Conservation (phyloP, 2,888 invertebrate genomes). For the Chrysolina americana region DNA sequence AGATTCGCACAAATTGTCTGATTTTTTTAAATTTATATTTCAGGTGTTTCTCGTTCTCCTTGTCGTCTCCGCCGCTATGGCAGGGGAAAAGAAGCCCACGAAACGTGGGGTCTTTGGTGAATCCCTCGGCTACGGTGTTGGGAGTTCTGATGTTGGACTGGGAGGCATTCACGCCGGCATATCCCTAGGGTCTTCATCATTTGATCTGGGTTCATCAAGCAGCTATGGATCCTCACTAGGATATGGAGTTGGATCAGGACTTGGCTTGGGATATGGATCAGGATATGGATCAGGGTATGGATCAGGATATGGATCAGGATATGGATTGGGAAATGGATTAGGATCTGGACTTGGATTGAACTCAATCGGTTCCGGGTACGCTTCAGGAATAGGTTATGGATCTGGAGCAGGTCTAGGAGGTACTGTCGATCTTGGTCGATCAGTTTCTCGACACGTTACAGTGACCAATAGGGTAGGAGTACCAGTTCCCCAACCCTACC, state of each 20-base stretch:
- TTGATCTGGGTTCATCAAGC: background rate
- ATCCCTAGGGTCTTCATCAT: conserved; percentile 29
- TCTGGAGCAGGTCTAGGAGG: conserved; percentile 33
- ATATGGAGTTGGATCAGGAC: conserved; percentile 17
- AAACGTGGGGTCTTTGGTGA: conserved; percentile 70
- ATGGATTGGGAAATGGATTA: conserved; percentile 11
- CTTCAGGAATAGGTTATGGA: conserved; percentile 29
- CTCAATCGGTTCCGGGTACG: conserved; percentile 15
- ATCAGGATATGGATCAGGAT: conserved; percentile 17
- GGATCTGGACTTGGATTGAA: conserved; percentile 24
- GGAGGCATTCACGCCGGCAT: conserved; percentile 37
- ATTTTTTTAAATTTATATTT: conserved; percentile 36
- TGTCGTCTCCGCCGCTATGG: conserved; percentile 66
- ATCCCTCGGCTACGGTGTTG: conserved; percentile 62
- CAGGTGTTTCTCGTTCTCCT: conserved; percentile 70
- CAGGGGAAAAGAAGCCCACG: conserved; percentile 67
- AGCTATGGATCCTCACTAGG: conserved; percentile 33
- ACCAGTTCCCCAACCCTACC: conserved; percentile 71
- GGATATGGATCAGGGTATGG: conserved; percentile 21
- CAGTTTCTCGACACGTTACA: conserved; percentile 64
- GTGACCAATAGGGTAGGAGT: conserved; percentile 69
- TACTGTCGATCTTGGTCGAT: conserved; percentile 58
- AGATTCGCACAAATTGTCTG: too few relatives aligned
- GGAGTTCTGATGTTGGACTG: conserved; percentile 60
- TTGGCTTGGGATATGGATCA: conserved; percentile 14